A percentile compares a stretch with the other conserved stretches of the same genome.
These are phyloP conservation scores for Spilogale gracilis DNA, from an alignment of 2,113 vertebrate species.

Conservation along the genomic window DNA sequence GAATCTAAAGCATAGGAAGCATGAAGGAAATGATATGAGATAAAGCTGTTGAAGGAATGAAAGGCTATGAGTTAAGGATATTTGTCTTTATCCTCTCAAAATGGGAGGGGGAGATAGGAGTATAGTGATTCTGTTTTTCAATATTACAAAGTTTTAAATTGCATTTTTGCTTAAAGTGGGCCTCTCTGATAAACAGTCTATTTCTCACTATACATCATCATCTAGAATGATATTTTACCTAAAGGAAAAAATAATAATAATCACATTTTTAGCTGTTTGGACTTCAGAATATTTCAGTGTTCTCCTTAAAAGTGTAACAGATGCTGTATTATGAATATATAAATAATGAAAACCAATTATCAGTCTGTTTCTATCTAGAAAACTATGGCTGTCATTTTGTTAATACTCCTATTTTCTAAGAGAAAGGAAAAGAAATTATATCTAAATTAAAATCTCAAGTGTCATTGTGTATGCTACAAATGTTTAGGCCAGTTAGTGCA, in stretches of 20 bases:
- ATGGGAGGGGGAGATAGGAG: not conserved
- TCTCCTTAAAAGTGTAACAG: not conserved
- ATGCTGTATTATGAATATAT: not conserved
- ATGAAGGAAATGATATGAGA: not conserved
- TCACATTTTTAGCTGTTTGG: not conserved
- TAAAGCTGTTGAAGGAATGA: not conserved
- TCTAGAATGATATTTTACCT: not conserved
- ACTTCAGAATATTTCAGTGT: not conserved
- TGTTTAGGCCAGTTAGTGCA: not conserved
- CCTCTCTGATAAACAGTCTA: not conserved
- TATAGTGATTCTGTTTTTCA: not conserved
- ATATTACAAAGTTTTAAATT: not conserved
- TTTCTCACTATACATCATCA: not conserved
- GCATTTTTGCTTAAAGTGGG: not conserved
- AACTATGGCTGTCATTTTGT: not conserved
- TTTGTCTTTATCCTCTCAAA: not conserved
- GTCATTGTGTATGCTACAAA: not conserved
- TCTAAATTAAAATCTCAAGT: slow-evolving; percentile 15
- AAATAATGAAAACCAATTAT: not conserved
- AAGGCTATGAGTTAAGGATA: not conserved
- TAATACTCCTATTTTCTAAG: not conserved
- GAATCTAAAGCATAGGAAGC: not conserved
- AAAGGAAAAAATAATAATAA: not conserved
- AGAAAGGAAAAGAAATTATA: not conserved
- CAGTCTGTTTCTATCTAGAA: not conserved